Evolutionary conservation across 2,797 vertebrate species (phyloP).

Genomic region (Acridotheres tristis): DNA sequence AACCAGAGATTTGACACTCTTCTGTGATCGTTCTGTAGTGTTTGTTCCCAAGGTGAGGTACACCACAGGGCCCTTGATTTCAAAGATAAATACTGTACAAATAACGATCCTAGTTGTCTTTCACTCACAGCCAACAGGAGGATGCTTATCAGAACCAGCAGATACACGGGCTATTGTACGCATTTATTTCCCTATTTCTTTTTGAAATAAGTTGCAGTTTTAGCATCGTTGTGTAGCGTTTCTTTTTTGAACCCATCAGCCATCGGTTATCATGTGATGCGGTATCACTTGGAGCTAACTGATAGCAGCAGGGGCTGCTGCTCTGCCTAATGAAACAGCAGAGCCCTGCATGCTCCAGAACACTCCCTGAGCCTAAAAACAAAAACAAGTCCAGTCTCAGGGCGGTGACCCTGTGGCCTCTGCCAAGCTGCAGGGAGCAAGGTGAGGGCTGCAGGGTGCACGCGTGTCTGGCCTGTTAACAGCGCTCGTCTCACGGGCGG

Average conservation of each 20-base stretch:
- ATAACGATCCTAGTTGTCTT: slow-evolving; percentile 83
- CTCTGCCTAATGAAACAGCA: slow-evolving; percentile 49
- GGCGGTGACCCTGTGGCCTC: not conserved
- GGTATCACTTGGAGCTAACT: slow-evolving; percentile 32
- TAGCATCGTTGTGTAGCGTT: not conserved
- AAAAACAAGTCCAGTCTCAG: slow-evolving; percentile 16
- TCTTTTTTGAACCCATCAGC: slow-evolving; percentile 8
- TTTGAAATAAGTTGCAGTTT: slow-evolving; percentile 68
- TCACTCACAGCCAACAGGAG: slow-evolving; percentile 87
- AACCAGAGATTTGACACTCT: slow-evolving; percentile 74
- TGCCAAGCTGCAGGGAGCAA: not conserved
- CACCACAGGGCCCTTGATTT: slow-evolving; percentile 86
- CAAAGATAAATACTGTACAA: slow-evolving; percentile 88
- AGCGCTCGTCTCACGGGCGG: not conserved
- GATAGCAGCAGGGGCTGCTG: slow-evolving; percentile 60
- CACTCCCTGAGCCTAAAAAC: slow-evolving; percentile 23
- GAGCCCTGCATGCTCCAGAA: slow-evolving; percentile 15
- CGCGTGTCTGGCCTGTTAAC: not conserved
- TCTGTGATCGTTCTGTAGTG: slow-evolving; percentile 75
- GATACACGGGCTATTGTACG: slow-evolving; percentile 61
- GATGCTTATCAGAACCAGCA: slow-evolving; percentile 88
- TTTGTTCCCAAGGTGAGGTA: slow-evolving; percentile 79
- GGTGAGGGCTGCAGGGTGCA: slow-evolving; percentile 23
- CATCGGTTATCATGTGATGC: slow-evolving; percentile 16
- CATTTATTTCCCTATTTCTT: slow-evolving; percentile 70